Conservation (phyloP, 2,888 invertebrate species). For the Hirtodrosophila duncani region DNA sequence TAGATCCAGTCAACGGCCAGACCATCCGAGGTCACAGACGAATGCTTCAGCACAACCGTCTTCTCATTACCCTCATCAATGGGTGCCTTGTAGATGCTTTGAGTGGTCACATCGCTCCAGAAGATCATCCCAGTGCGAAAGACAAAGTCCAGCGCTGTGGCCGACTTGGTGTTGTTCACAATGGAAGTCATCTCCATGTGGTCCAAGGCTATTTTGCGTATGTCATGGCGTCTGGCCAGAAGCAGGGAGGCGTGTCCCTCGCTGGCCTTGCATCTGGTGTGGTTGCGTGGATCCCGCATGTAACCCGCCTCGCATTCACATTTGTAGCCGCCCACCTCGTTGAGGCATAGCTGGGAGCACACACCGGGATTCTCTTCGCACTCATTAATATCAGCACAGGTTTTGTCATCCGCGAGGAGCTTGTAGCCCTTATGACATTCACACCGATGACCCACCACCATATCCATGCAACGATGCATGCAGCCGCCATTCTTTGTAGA, state of each 20-base stretch:
- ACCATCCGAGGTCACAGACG: constrained; percentile 94
- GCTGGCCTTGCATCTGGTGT: constrained; percentile 91
- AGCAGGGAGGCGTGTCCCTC: constrained; percentile 94
- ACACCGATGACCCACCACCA: constrained; percentile 88
- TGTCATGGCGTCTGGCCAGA: constrained; percentile 92
- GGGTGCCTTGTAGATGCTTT: constrained; percentile 96
- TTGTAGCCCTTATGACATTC: constrained; percentile 90
- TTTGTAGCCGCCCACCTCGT: constrained; percentile 93
- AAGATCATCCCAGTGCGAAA: constrained; percentile 96
- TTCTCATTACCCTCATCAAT: constrained; percentile 94
- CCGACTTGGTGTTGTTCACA: constrained; percentile 94
- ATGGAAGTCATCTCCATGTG: constrained; percentile 96
- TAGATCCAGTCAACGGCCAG: constrained; percentile 99
- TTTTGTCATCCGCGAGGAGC: constrained; percentile 84
- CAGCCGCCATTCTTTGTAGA: constrained; percentile 90
- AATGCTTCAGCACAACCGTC: constrained; percentile 89
- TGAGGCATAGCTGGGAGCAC: constrained; percentile 95
- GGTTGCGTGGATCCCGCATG: constrained; percentile 89
- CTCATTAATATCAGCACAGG: constrained; percentile 95
- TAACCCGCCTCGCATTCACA: constrained; percentile 95
- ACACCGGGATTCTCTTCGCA: constrained; percentile 91
- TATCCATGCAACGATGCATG: constrained; percentile 90
- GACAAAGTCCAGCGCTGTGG: constrained; percentile 96
- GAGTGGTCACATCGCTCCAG: constrained; percentile 97
- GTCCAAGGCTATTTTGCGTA: constrained; percentile 93